Base-by-base conservation (phyloP, 2,797 vertebrate species). In the Crenichthys baileyi region DNA sequence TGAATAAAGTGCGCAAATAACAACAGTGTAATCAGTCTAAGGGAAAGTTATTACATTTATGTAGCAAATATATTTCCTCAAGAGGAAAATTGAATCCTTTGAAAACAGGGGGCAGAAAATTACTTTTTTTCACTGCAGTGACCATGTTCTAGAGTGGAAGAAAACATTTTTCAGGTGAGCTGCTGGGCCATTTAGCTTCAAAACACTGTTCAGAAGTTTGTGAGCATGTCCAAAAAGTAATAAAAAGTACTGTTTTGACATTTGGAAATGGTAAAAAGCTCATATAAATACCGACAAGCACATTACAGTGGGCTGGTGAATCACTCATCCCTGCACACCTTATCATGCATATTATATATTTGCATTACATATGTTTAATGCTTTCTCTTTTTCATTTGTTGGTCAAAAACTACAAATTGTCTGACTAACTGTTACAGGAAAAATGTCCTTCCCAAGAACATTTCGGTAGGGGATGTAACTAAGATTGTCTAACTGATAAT, bases 51-150 rank as follows among this genome's bases (percentile, higher is more conserved):
- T 84, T 87, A 85, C 82, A 89, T 90, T 70, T 81, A 29, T 83
- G 80, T 22, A 76, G 84, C 81, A 77, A 89, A 89, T 85, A 82
- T 82, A 87, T 85, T 88, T 92, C 76, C 79, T 87, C 87, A 88
- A 85, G 82, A 87, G 79, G 83, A 88, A 91, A 92, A 91, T 87
- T 81, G 44, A 88, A 91, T 90, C 50, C 79, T 77, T 81, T 76
- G 75, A 85, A 88, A 80, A 84, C 73, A 76, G 73, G 84, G 75
- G 63, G 76, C 80, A 79, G 82, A 86, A 91, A 89, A 92, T 88
- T 79, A 79, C 75, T 90, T 91, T 87, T 90, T 39, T 39, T 83
- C 55, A 29, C 67, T 16, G 56, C 18, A 55, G 7, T 75, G 81
- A 70, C 72, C 65, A 20, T 82, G 79, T 87, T 81, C n/a, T 84